These are phyloP conservation scores for Micrasema longulum DNA, from an alignment of 1,140 invertebrate species.

Conservation along the genomic window DNA sequence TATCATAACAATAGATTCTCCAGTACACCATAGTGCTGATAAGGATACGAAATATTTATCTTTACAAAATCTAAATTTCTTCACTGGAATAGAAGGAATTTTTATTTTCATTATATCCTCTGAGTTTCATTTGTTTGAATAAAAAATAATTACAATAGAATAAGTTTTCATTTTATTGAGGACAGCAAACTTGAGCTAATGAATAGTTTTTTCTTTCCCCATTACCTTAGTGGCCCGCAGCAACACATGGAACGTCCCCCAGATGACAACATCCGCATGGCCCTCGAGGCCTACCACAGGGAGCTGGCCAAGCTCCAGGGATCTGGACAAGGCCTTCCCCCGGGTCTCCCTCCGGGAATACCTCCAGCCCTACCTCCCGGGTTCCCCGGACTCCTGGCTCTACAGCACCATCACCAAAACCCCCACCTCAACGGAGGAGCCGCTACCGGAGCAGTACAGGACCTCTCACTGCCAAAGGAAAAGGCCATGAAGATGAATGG, in stretches of 20 bases:
- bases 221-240: constrained; percentile 79
- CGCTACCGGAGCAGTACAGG: constrained; percentile 75
- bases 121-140: too few relatives aligned
- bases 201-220: constrained; percentile 81
- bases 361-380: constrained; percentile 63
- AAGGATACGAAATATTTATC: too few relatives aligned
- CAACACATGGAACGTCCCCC: constrained; percentile 76
- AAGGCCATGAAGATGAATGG: constrained; percentile 80
- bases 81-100: too few relatives aligned
- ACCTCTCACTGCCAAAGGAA: constrained; percentile 86
- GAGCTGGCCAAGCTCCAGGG: constrained; percentile 89
- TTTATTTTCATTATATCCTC: too few relatives aligned
- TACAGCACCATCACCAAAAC: constrained; percentile 71
- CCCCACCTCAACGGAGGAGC: constrained; percentile 68
- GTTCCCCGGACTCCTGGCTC: constrained; percentile 65
- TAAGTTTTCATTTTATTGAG: constrained; percentile 60
- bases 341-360: constrained; percentile 67
- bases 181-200: constrained; percentile 77
- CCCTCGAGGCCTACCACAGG: constrained; percentile 90
- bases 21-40: too few relatives aligned
- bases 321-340: constrained; percentile 67
- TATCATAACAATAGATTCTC: too few relatives aligned
- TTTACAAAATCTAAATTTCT: too few relatives aligned
- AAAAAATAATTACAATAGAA: too few relatives aligned
- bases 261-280: constrained; percentile 87